Conservation (phyloP, 2,113 vertebrate genomes). For the Dicentrarchus labrax region DNA sequence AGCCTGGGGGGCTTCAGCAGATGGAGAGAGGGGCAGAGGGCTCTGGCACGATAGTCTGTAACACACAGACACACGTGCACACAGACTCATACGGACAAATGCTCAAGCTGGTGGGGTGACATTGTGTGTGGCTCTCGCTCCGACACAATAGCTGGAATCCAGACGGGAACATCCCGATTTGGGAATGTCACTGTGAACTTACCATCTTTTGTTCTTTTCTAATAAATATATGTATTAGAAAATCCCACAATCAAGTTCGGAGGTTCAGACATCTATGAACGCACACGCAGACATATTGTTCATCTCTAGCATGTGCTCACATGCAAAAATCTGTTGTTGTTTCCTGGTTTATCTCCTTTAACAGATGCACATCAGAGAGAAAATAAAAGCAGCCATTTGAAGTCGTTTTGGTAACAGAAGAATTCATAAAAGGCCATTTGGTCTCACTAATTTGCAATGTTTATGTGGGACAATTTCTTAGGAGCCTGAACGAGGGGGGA, state of each 20-base stretch:
- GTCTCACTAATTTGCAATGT: slow-evolving; percentile 74
- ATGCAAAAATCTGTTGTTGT: slow-evolving; percentile 57
- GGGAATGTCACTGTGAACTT: slow-evolving; percentile 26
- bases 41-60: slow-evolving; percentile 69
- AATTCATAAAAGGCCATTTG: slow-evolving; percentile 83
- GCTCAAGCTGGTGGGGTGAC: slow-evolving; percentile 71
- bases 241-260: not conserved
- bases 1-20: slow-evolving; percentile 82
- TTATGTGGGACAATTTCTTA: slow-evolving; percentile 81
- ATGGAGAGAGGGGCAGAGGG: slow-evolving; percentile 80
- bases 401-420: slow-evolving; percentile 74
- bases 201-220: not conserved
- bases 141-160: slow-evolving; percentile 66
- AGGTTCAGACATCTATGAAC: slow-evolving; percentile 11
- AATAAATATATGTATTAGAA: not conserved
- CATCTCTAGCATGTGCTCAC: slow-evolving; percentile 10
- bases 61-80: slow-evolving; percentile 50
- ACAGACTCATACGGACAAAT: slow-evolving; percentile 55
- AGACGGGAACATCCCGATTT: slow-evolving; percentile 40
- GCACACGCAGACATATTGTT: slow-evolving; percentile 9
- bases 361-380: slow-evolving; percentile 75
- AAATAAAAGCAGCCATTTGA: slow-evolving; percentile 68
- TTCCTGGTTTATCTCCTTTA: slow-evolving; percentile 69
- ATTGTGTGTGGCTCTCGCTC: slow-evolving; percentile 66
- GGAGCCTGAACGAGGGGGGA: slow-evolving; percentile 50